Evolutionary conservation across 2,888 invertebrate genomes (phyloP), one percentile per base, ranked within the genome.

Genomic region (Cynaeus angustus): DNA sequence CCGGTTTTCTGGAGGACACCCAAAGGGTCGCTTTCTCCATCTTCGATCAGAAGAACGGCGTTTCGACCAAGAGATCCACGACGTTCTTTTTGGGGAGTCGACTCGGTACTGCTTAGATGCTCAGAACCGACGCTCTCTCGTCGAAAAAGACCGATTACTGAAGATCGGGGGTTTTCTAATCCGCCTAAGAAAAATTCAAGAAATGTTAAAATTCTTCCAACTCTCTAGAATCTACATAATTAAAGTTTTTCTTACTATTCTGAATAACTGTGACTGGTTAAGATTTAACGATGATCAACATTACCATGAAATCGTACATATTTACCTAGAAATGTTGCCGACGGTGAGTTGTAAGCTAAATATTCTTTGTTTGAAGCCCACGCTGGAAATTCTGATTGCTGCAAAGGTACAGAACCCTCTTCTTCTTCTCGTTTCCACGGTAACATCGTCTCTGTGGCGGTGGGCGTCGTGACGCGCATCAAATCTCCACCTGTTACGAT

Each of bases 301-400:
- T n/a, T n/a, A n/a, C n/a, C n/a, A n/a, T n/a, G n/a, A n/a, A n/a
- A n/a, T n/a, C n/a, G n/a, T n/a, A n/a, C 10, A 41, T 41, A 5
- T 81, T 88, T 89, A 95, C 95, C 95, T 87, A 96, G 88, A 86
- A 95, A 95, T 66, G 96, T 96, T 56, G 95, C 94, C 7, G 95
- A 95, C 1, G 96, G 96, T 58, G 96, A 96, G 83, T 92, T 94
- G 82, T 96, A 96, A 9, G 95, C 94, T 79, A 96, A 87, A 83
- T 97, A 97, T 81, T 97, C 96, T 83, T 96, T 95, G 84, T 97
- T 97, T 33, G 95, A 94, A 46, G 96, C 96, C 97, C 97, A 98
- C 9, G 96, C 92, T 8, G 97, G 97, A 83, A 97, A 97, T 84
- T 97, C 97, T 45, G 93, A 93, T 85, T 76, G 92, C 89, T 77